phyloP scores from a whole-genome alignment of 1,140 invertebrate genomes.

The Halictus rubicundus region DNA sequence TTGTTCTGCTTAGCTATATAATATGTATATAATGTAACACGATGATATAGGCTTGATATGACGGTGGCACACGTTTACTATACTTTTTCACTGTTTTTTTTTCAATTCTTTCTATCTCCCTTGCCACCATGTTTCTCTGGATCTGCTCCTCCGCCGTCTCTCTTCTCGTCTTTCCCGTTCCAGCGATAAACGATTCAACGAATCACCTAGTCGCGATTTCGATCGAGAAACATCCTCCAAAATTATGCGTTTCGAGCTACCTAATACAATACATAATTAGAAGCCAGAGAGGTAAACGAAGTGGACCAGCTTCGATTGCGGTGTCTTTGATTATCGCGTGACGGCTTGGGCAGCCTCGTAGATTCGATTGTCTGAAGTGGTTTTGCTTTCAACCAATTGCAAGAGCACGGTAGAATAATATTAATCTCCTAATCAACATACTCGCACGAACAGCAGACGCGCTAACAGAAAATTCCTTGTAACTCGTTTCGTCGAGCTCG shows the following conservation, averaged over 20 bases:
- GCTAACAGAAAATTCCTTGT: no score
- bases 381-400: not conserved
- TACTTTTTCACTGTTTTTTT: constrained; percentile 30
- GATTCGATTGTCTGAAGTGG: constrained; percentile 45
- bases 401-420: no score
- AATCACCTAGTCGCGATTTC: not conserved
- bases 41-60: constrained; percentile 81
- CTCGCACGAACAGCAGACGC: no score
- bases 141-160: constrained; percentile 13
- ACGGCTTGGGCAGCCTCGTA: not conserved
- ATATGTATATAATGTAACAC: constrained; percentile 74
- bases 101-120: constrained; percentile 36
- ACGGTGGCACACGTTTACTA: constrained; percentile 72
- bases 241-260: not conserved
- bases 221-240: not conserved
- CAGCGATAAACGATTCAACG: not conserved
- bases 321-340: not conserved
- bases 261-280: no score
- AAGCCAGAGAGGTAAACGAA: not conserved
- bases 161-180: constrained; percentile 15
- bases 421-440: no score
- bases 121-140: constrained; percentile 22
- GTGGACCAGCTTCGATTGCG: not conserved
- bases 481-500: no score
- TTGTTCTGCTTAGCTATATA: constrained; percentile 64